Percentiles rank a stretch among this genome's conserved stretches.
Evolutionary conservation across 1,140 invertebrate species (phyloP).

Genomic region (Choristoneura fumiferana): DNA sequence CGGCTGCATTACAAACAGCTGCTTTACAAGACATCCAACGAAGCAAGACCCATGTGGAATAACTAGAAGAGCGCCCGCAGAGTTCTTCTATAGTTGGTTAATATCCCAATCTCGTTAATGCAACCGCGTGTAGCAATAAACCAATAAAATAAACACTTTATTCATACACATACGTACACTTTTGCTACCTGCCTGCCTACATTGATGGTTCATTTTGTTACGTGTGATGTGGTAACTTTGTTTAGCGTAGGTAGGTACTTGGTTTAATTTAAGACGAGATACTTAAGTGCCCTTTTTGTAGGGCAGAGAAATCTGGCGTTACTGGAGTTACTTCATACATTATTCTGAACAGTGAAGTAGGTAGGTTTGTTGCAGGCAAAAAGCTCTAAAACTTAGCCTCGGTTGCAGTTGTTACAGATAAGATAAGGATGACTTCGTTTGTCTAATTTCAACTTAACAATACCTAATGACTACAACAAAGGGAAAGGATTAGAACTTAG

Average conservation of each 20-base stretch:
- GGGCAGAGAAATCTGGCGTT: too few species aligned
- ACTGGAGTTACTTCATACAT: too few species aligned
- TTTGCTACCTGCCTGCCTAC: too few species aligned
- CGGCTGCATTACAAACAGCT: constrained; percentile 1
- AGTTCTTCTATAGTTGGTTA: constrained; percentile 15
- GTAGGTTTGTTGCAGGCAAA: too few species aligned
- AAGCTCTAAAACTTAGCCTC: too few species aligned
- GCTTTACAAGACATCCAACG: neutral
- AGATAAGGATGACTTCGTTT: neutral
- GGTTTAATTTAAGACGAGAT: too few species aligned
- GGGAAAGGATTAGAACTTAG: constrained; percentile 52
- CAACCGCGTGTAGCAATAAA: constrained; percentile 26
- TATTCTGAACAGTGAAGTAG: too few species aligned
- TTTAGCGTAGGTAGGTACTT: too few species aligned
- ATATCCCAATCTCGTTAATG: constrained; percentile 27
- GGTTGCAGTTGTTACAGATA: too few species aligned
- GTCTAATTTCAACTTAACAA: constrained; percentile 16
- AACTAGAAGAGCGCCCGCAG: neutral
- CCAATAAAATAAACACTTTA: constrained; percentile 33
- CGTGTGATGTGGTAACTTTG: too few species aligned
- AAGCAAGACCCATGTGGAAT: neutral
- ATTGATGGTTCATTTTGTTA: too few species aligned
- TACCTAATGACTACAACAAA: constrained; percentile 33
- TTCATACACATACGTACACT: constrained; percentile 18
- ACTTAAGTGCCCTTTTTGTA: too few species aligned